Evolutionary conservation across 2,113 vertebrate genomes (phyloP).

Genomic region (Manacus vitellinus): DNA sequence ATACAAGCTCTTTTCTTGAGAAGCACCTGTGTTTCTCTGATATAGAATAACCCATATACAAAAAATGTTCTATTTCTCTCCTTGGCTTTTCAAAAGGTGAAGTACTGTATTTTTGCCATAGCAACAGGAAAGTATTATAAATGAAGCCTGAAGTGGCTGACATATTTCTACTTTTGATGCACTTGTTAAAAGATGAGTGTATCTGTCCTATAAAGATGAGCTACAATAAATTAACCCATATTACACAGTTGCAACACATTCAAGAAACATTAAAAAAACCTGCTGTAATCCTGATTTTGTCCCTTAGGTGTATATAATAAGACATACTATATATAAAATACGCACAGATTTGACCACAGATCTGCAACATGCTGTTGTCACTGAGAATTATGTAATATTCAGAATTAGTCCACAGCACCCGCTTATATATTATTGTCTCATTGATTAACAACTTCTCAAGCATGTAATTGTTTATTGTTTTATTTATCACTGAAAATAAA

Average conservation of each 20-base stretch:
- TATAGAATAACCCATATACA: neutral
- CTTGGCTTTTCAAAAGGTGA: neutral
- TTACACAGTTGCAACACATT: neutral
- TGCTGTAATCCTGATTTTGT: neutral
- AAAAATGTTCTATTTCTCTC: neutral
- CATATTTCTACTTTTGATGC: neutral
- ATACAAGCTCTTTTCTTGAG: neutral
- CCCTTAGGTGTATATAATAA: neutral
- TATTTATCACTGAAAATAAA: neutral
- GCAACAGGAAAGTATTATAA: slow-evolving; percentile 1
- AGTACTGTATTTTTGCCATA: neutral
- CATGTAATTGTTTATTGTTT: too few species aligned
- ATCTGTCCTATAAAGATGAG: neutral
- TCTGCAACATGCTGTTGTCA: neutral
- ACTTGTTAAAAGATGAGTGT: neutral
- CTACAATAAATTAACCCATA: neutral
- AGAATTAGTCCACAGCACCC: neutral
- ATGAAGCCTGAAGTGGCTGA: neutral
- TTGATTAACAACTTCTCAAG: neutral
- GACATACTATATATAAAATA: neutral
- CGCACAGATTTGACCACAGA: neutral
- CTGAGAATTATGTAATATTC: neutral
- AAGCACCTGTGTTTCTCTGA: neutral
- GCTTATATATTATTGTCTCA: neutral
- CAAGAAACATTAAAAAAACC: neutral